Evolutionary conservation across 2,888 invertebrate genomes (phyloP), one percentile per base, ranked within the genome.

Genomic region (Drosophila hamatofila): DNA sequence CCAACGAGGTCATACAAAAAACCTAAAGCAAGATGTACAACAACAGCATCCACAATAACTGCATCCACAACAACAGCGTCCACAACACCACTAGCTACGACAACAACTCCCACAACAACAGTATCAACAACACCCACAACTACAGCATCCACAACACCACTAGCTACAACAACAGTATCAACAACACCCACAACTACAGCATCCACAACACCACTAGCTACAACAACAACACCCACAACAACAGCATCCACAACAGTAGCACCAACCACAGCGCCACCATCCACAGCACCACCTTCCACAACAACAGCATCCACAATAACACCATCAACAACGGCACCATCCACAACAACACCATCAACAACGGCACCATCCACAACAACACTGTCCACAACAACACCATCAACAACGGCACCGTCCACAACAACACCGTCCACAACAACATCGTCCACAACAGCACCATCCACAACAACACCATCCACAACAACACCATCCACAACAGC

Each of bases 401-500:
- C 37, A 7, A n/a, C 37, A 37, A 39, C 39, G n/a, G 14, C 35
- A 12, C 4, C 35, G 14, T 14, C 35, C 35, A 35, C 35, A 21
- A 14, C 42, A 42, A 21, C 42, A 21, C 6, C 23, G 3, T 44
- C 44, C 2, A 44, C 44, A 8, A 44, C 42, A 39, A 30, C 37
- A 23, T 3, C 9, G 9, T 18, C 37, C 9, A 8, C 21, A 27
- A 1, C 16, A 44, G n/a, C 37, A n/a, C 0, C 14, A 1, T 42
- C 42, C 6, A 21, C 42, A 12, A 14, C 42, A 42, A 59, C 55
- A 14, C 30, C 33, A 6, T n/a, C 59, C 14, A n/a, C 14, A 2
- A 64, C 64, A 18, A 18, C 59, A 7, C 18, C 12, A 11, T 30
- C 48, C 7, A 54, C 69, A 14, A 39, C 23, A 21, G 3, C 42